A percentile compares a stretch with the other conserved stretches of the same genome.
phyloP scores from a whole-genome alignment of 2,113 vertebrate genomes.

The Scatophagus argus region DNA sequence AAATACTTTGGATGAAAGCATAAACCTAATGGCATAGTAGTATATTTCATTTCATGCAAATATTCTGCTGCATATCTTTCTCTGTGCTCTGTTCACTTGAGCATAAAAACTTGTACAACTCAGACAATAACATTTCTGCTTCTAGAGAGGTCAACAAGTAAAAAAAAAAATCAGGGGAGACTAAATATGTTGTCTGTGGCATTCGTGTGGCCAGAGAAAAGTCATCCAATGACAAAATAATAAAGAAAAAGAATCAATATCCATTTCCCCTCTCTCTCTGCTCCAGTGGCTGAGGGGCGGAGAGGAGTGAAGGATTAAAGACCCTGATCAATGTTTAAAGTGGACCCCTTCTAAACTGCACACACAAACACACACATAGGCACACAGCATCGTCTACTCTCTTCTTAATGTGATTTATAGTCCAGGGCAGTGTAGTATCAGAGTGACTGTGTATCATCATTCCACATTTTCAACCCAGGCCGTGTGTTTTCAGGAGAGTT shows the following conservation, averaged over 20 bases:
- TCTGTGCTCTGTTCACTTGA: not conserved
- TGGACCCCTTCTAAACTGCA: slow-evolving; percentile 43
- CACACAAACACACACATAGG: slow-evolving; percentile 24
- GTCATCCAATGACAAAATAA: slow-evolving; percentile 81
- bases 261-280: slow-evolving; percentile 74
- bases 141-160: slow-evolving; percentile 31
- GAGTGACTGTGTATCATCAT: slow-evolving; percentile 11
- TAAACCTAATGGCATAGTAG: slow-evolving; percentile 15
- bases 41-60: slow-evolving; percentile 31
- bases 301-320: slow-evolving; percentile 64
- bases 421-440: not conserved
- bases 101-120: slow-evolving; percentile 10
- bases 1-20: slow-evolving; percentile 25
- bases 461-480: slow-evolving; percentile 1
- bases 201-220: slow-evolving; percentile 65
- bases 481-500: slow-evolving; percentile 89
- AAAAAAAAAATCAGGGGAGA: slow-evolving; percentile 4
- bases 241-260: slow-evolving; percentile 80
- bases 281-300: slow-evolving; percentile 53
- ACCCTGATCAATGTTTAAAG: slow-evolving; percentile 76
- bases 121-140: slow-evolving; percentile 30
- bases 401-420: slow-evolving; percentile 43
- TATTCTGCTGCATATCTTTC: slow-evolving; percentile 28
- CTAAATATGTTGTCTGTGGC: slow-evolving; percentile 60
- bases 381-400: slow-evolving; percentile 8